A percentile compares a stretch with the other conserved stretches of the same genome.
phyloP scores from a whole-genome alignment of 2,797 vertebrate genomes.

The Scarus forsteni region DNA sequence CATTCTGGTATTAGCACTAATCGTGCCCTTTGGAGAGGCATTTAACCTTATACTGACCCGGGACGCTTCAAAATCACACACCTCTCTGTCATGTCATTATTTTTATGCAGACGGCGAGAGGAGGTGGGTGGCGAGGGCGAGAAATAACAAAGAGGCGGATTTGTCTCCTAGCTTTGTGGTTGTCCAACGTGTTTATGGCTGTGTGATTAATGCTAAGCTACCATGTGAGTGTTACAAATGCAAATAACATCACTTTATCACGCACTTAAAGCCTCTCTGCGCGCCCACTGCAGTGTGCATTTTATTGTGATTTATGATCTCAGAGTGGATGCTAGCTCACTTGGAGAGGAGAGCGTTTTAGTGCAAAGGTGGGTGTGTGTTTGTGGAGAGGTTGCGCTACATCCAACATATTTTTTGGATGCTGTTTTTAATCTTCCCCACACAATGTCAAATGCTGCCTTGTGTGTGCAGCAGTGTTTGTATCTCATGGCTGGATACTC shows the following conservation, averaged over 20 bases:
- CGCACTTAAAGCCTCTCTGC: conserved; percentile 21
- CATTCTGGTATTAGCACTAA: conserved; percentile 15
- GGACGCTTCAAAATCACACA: conserved; percentile 12
- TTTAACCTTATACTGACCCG: conserved; percentile 56
- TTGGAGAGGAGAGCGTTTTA: conserved; percentile 9
- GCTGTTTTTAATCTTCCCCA: conserved; percentile 51
- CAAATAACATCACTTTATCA: conserved; percentile 14
- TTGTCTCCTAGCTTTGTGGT: conserved; percentile 24
- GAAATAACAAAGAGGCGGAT: conserved; percentile 11
- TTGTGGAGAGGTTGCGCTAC: conserved; percentile 20
- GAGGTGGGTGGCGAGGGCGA: not conserved
- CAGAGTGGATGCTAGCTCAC: conserved; percentile 41
- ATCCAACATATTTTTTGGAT: conserved; percentile 38
- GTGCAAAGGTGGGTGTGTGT: conserved; percentile 12
- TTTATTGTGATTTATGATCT: conserved; percentile 44
- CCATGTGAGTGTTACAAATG: conserved; percentile 21
- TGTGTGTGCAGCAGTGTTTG: conserved; percentile 22
- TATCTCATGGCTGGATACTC: conserved; percentile 35
- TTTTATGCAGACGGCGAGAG: conserved; percentile 35
- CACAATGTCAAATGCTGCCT: conserved; percentile 37
- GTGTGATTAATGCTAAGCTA: conserved; percentile 48
- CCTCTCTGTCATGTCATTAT: conserved; percentile 55
- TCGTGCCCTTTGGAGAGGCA: conserved; percentile 54
- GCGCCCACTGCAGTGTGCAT: not conserved
- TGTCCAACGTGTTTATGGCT: conserved; percentile 47